These are phyloP conservation scores for Sitta europaea DNA, from an alignment of 2,113 vertebrate species.

Conservation along the genomic window DNA sequence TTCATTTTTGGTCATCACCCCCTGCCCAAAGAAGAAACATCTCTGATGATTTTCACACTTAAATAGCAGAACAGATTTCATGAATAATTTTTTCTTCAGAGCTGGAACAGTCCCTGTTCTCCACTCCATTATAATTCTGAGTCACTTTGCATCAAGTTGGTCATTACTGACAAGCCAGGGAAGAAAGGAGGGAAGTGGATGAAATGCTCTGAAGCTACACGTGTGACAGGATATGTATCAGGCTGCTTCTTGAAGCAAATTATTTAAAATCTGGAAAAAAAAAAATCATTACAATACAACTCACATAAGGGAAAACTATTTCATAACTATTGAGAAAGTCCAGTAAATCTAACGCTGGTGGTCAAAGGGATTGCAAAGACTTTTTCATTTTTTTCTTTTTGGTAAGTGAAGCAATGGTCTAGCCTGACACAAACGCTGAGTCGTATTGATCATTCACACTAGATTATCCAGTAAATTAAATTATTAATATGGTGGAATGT, in stretches of 20 bases:
- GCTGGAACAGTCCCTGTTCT: conserved; percentile 6
- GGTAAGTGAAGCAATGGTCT: not conserved
- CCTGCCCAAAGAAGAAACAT: not conserved
- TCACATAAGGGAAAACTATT: not conserved
- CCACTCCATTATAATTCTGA: not conserved
- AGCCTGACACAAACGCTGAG: not conserved
- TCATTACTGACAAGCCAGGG: not conserved
- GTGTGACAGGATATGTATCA: rapidly evolving
- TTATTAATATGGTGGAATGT: not conserved
- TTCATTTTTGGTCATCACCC: not conserved
- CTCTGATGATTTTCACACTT: not conserved
- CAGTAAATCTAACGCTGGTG: not conserved
- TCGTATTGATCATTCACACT: rapidly evolving
- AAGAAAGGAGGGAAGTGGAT: not conserved
- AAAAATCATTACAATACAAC: not conserved
- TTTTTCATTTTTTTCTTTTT: not conserved
- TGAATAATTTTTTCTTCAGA: conserved; percentile 26
- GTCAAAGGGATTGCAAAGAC: not conserved
- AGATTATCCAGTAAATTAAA: not conserved
- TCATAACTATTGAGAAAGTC: not conserved
- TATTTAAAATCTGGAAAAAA: not conserved
- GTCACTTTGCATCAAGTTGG: not conserved
- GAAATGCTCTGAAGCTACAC: not conserved
- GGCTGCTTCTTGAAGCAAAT: not conserved
- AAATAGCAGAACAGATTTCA: conserved; percentile 4